These are phyloP conservation scores for Tetanocera ferruginea DNA, from an alignment of 2,888 invertebrate species.

Conservation along the genomic window DNA sequence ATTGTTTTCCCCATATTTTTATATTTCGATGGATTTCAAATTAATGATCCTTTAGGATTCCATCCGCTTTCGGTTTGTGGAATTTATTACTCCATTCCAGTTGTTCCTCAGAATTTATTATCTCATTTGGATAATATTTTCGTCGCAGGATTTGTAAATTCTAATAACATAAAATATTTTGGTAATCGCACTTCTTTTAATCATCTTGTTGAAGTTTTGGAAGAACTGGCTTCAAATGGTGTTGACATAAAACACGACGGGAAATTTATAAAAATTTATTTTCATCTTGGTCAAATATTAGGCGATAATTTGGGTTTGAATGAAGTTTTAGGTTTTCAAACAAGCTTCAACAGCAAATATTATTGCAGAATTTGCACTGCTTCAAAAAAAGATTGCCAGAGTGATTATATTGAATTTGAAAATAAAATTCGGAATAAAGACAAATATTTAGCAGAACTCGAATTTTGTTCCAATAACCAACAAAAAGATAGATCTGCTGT, in stretches of 20 bases:
- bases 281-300: constrained; percentile 45
- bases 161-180: constrained; percentile 32
- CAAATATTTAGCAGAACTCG: constrained; percentile 38
- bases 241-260: neutral
- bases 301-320: constrained; percentile 47
- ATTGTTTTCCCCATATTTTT: constrained; percentile 43
- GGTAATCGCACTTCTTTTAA: constrained; percentile 24
- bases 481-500: constrained; percentile 27
- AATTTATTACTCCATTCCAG: constrained; percentile 46
- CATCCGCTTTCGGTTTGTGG: constrained; percentile 43
- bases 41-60: constrained; percentile 42
- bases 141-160: constrained; percentile 40
- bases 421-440: constrained; percentile 38
- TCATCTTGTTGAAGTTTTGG: constrained; percentile 1
- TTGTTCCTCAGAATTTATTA: constrained; percentile 39
- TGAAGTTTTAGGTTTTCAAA: constrained; percentile 45
- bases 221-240: constrained; percentile 39
- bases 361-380: constrained; percentile 45
- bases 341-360: constrained; percentile 41
- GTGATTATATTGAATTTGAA: constrained; percentile 27
- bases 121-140: constrained; percentile 40
- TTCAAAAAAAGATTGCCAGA: constrained; percentile 45
- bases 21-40: constrained; percentile 46
- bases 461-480: constrained; percentile 4
- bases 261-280: constrained; percentile 14